Conservation (phyloP, 2,797 vertebrate species). For the Mus caroli region DNA sequence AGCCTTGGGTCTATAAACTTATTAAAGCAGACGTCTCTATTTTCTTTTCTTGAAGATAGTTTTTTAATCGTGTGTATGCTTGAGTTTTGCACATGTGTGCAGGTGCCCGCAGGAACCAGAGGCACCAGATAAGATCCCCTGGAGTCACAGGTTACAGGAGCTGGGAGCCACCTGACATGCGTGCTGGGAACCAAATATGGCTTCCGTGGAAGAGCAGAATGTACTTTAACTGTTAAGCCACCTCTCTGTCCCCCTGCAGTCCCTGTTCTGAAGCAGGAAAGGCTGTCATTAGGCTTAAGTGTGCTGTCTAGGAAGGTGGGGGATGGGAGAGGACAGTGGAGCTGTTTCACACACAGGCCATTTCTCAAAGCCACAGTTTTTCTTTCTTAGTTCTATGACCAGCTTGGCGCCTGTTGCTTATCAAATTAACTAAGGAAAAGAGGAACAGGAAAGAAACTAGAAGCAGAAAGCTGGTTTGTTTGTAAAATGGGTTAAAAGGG, state of each 20-base stretch:
- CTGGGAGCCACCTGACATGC: background rate
- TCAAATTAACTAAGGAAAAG: conserved; percentile 10
- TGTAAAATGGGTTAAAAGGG: background rate
- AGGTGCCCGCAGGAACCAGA: background rate
- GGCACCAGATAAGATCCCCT: background rate
- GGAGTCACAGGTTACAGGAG: background rate
- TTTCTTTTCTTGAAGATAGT: background rate
- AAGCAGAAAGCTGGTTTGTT: conserved; percentile 43
- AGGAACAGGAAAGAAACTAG: background rate
- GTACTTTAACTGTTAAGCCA: background rate
- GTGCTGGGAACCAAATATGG: too few species aligned
- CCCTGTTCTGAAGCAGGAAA: background rate
- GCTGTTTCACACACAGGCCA: conserved; percentile 31
- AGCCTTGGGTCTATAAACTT: background rate
- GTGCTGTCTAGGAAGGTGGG: background rate
- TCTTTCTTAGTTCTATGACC: conserved; percentile 5
- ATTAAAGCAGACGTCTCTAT: background rate
- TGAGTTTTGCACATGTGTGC: background rate
- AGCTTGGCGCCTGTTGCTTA: background rate
- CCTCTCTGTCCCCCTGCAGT: background rate
- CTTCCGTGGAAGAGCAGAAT: background rate
- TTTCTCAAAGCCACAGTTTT: conserved; percentile 26
- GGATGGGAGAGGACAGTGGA: background rate
- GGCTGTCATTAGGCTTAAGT: conserved; percentile 9
- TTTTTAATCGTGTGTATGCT: background rate